Evolutionary conservation across 2,113 vertebrate genomes (phyloP).

Genomic region (Dicerorhinus sumatrensis): DNA sequence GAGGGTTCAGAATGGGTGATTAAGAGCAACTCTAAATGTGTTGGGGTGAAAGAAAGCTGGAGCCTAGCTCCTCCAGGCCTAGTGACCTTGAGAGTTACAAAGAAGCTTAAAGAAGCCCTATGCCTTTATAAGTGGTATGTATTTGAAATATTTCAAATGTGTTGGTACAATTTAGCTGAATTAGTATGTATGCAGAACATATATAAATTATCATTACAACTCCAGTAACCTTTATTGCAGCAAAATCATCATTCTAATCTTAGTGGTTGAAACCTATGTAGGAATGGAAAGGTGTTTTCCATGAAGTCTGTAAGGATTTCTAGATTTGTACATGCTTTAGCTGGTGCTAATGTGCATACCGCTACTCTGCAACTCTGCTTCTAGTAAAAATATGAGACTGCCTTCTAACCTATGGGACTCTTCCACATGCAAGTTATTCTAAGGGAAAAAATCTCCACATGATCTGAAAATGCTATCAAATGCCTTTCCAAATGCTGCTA

Average conservation of each 20-base stretch:
- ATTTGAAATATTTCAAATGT: slow-evolving; percentile 26
- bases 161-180: slow-evolving; percentile 22
- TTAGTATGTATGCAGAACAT: not conserved
- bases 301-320: slow-evolving; percentile 18
- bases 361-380: not conserved
- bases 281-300: not conserved
- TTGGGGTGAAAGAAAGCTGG: slow-evolving; percentile 39
- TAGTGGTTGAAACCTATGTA: not conserved
- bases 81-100: not conserved
- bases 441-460: not conserved
- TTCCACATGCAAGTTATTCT: slow-evolving; percentile 7
- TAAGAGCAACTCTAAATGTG: slow-evolving; percentile 39
- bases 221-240: not conserved
- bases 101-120: slow-evolving; percentile 30
- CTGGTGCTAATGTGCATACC: not conserved
- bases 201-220: not conserved
- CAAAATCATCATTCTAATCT: slow-evolving; percentile 3
- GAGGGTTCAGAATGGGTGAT: not conserved
- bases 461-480: not conserved
- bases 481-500: slow-evolving; percentile 1
- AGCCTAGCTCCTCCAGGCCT: not conserved
- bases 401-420: not conserved
- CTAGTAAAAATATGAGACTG: not conserved
- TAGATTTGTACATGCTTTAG: slow-evolving; percentile 32
- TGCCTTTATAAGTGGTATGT: not conserved